Conservation (phyloP, 2,888 invertebrate species). For the Drosophila neutralis region DNA sequence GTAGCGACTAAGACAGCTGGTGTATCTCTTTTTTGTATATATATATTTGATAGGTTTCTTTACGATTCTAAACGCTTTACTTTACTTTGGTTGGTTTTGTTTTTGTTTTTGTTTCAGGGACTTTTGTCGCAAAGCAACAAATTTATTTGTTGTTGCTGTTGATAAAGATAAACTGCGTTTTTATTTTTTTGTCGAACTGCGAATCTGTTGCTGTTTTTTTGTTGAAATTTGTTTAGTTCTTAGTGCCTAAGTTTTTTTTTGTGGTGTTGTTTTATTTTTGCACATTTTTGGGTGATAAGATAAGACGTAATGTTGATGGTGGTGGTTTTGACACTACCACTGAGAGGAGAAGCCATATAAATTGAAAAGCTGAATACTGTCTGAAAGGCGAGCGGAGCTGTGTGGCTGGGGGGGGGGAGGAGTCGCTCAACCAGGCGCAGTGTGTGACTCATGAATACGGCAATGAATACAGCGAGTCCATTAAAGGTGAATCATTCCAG, state of each 20-base stretch:
- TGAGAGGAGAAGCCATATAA: conserved; percentile 44
- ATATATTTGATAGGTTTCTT: neutral
- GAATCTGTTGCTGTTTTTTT: conserved; percentile 37
- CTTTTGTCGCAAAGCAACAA: conserved; percentile 31
- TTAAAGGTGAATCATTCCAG: conserved; percentile 56
- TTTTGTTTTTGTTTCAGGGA: conserved; percentile 1
- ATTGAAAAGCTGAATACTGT: conserved; percentile 29
- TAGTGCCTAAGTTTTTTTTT: neutral
- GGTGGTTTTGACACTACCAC: conserved; percentile 9
- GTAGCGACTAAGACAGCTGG: neutral
- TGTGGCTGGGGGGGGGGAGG: neutral
- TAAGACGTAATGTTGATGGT: conserved; percentile 25
- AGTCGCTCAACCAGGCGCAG: conserved; percentile 13
- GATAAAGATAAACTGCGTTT: conserved; percentile 54
- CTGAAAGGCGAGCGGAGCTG: neutral
- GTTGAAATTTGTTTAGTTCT: conserved; percentile 32
- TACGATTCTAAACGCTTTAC: neutral
- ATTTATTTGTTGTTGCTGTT: conserved; percentile 31
- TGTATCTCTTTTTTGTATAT: neutral
- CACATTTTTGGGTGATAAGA: conserved; percentile 52
- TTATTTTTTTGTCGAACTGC: conserved; percentile 25
- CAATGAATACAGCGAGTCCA: conserved; percentile 26
- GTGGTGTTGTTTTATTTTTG: conserved; percentile 21
- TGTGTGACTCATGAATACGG: conserved; percentile 38
- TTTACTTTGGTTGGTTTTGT: neutral